Percentiles rank a stretch among this genome's conserved stretches.
Evolutionary conservation across 2,888 invertebrate species (phyloP).

Genomic region (Synergus itoensis): DNA sequence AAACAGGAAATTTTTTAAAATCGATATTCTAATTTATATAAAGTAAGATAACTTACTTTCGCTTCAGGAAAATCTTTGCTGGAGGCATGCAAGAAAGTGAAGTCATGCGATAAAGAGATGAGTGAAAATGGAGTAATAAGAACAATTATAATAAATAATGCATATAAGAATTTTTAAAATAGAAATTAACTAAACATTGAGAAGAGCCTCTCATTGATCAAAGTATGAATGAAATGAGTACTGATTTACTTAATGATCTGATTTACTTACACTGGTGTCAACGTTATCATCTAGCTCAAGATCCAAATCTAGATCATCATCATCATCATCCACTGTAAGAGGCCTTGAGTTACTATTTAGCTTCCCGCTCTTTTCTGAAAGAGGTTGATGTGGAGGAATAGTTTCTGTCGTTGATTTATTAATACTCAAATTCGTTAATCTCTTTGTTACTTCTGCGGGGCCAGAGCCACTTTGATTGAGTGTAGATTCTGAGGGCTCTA

Average conservation of each 20-base stretch:
- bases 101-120: slow-evolving; percentile 1
- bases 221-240: neutral
- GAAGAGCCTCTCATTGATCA: slow-evolving; percentile 3
- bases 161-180: neutral
- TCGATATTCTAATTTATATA: neutral
- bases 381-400: slow-evolving; percentile 26
- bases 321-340: slow-evolving; percentile 81
- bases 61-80: slow-evolving; percentile 23
- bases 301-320: slow-evolving; percentile 91
- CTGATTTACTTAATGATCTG: neutral
- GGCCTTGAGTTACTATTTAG: slow-evolving; percentile 68
- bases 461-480: neutral
- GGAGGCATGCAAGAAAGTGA: slow-evolving; percentile 11
- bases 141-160: neutral
- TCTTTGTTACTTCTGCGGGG: slow-evolving; percentile 56
- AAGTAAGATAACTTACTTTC: slow-evolving; percentile 1
- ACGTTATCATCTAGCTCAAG: slow-evolving; percentile 90
- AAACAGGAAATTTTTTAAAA: too few species aligned
- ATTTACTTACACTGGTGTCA: slow-evolving; percentile 83
- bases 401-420: slow-evolving; percentile 48
- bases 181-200: neutral
- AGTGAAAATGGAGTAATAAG: neutral
- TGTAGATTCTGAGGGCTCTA: neutral
- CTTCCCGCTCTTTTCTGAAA: slow-evolving; percentile 59
- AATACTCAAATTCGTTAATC: slow-evolving; percentile 67